A percentile compares a stretch with the other conserved stretches of the same genome.
phyloP scores from a whole-genome alignment of 2,113 vertebrate species.

The Poeciliopsis occidentalis region DNA sequence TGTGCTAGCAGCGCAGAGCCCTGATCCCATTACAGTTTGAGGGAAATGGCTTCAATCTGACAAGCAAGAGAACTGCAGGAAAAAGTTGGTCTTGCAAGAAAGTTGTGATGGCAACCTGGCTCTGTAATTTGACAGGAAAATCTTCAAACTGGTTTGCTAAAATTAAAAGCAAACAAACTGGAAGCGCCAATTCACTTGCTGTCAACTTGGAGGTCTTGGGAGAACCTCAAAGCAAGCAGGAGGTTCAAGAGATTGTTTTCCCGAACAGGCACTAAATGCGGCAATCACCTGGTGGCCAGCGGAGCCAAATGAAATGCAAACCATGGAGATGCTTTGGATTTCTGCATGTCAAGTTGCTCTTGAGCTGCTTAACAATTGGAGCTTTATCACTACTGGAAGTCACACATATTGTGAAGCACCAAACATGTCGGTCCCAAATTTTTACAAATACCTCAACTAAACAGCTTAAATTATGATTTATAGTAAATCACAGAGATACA shows the following conservation, averaged over 20 bases:
- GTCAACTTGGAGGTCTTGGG: constrained; percentile 32
- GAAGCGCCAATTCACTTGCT: constrained; percentile 41
- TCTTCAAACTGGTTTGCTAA: constrained; percentile 45
- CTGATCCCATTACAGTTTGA: constrained; percentile 77
- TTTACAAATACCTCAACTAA: constrained; percentile 44
- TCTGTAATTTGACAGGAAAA: constrained; percentile 59
- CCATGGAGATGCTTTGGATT: constrained; percentile 16
- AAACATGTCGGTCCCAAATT: constrained; percentile 33
- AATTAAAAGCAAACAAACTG: constrained; percentile 68
- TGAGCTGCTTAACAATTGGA: constrained; percentile 25
- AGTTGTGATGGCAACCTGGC: constrained; percentile 58
- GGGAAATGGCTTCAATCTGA: constrained; percentile 66
- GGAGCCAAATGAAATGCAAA: constrained; percentile 41
- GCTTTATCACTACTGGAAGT: constrained; percentile 32
- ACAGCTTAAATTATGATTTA: constrained; percentile 35
- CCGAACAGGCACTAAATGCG: constrained; percentile 15
- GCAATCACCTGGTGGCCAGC: constrained; percentile 25
- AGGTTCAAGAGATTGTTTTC: constrained; percentile 40
- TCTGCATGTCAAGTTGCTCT: constrained; percentile 21
- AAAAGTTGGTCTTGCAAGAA: constrained; percentile 66
- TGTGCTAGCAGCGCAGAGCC: constrained; percentile 67
- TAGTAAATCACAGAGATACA: constrained; percentile 5
- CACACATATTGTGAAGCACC: constrained; percentile 37
- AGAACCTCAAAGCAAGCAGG: constrained; percentile 28
- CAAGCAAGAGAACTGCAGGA: constrained; percentile 60